These are phyloP conservation scores for Chiloscyllium punctatum DNA, from an alignment of 2,797 vertebrate species.

Conservation along the genomic window DNA sequence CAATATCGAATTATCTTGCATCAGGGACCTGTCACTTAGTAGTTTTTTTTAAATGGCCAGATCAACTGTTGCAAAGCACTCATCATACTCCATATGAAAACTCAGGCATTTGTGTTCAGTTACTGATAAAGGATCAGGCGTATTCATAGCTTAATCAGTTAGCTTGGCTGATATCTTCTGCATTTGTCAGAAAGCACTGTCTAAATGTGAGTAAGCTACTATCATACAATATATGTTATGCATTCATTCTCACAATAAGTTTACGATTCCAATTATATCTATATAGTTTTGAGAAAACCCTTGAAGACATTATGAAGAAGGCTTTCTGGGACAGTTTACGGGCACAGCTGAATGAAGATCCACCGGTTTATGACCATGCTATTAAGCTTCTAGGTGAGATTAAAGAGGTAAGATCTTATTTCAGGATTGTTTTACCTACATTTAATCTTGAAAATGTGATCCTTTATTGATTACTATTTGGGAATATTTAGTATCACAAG, in stretches of 20 bases:
- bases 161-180: background rate
- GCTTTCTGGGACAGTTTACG: constrained; percentile 94
- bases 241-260: background rate
- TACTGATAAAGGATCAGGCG: background rate
- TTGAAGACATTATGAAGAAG: constrained; percentile 91
- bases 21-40: background rate
- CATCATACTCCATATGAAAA: background rate
- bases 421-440: background rate
- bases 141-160: background rate
- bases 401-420: constrained; percentile 76
- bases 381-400: constrained; percentile 87
- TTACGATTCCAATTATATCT: constrained; percentile 12
- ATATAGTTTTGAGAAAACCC: constrained; percentile 77
- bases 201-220: background rate
- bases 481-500: background rate
- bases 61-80: background rate
- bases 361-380: constrained; percentile 78
- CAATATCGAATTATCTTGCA: background rate
- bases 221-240: background rate
- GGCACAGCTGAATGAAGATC: constrained; percentile 76
- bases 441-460: background rate
- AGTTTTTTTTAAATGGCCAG: background rate
- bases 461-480: background rate
- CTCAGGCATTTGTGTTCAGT: background rate
- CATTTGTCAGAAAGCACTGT: background rate